Percentiles rank a stretch among this genome's conserved stretches.
Evolutionary conservation across 1,140 invertebrate species (phyloP).

Genomic region (Brachionus plicatilis): DNA sequence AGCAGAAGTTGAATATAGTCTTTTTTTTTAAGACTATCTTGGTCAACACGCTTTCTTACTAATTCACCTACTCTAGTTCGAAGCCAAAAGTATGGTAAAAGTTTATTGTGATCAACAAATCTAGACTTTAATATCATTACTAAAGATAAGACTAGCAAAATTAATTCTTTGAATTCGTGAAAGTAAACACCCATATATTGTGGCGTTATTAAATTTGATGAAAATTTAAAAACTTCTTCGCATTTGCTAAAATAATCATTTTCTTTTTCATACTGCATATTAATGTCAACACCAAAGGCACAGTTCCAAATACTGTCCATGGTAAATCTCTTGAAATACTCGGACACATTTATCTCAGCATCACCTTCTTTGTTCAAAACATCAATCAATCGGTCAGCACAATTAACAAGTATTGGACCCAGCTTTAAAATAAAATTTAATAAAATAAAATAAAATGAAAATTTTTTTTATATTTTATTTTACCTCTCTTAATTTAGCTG

Average conservation of each 20-base stretch:
- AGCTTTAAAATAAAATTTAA: constrained; percentile 44
- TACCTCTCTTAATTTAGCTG: constrained; percentile 4
- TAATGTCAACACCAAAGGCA: constrained; percentile 24
- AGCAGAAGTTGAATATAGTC: constrained; percentile 33
- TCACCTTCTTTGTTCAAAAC: neutral
- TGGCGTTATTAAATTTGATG: neutral
- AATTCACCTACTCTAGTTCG: neutral
- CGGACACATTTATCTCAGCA: neutral
- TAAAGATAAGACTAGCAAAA: neutral
- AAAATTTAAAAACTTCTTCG: neutral
- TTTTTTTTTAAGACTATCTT: neutral
- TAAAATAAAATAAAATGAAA: too few relatives aligned
- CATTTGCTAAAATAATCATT: constrained; percentile 42
- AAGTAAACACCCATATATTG: neutral
- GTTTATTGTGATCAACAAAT: neutral
- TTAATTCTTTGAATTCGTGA: neutral
- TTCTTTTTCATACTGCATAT: constrained; percentile 51
- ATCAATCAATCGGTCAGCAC: constrained; percentile 7
- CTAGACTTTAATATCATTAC: neutral
- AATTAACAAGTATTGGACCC: neutral
- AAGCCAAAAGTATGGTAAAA: constrained; percentile 3
- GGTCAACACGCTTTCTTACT: neutral
- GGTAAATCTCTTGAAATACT: constrained; percentile 43
- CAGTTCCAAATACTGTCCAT: constrained; percentile 40
- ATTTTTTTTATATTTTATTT: too few relatives aligned